Evolutionary conservation across 2,888 invertebrate species (phyloP).

Genomic region (Zootermopsis nevadensis): DNA sequence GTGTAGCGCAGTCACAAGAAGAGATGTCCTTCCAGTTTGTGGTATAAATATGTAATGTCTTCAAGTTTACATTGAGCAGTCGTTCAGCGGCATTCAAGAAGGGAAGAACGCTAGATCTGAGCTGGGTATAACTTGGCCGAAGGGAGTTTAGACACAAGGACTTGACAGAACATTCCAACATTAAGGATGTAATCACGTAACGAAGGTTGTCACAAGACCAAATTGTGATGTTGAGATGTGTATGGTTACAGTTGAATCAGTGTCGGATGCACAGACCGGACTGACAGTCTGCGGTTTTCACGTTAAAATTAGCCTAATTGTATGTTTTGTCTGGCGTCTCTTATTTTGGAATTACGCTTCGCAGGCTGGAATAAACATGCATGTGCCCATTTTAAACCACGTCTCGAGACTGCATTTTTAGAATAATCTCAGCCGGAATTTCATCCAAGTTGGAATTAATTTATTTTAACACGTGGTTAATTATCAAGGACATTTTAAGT

Average conservation of each 20-base stretch:
- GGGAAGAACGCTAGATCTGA: neutral
- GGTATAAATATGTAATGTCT: neutral
- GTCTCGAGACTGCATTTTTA: neutral
- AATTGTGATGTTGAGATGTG: too few species aligned
- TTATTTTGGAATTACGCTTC: neutral
- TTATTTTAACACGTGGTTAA: neutral
- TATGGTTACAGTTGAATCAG: too few species aligned
- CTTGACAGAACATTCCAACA: too few species aligned
- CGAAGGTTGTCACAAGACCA: too few species aligned
- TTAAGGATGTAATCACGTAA: too few species aligned
- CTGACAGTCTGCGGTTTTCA: neutral
- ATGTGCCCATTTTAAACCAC: neutral
- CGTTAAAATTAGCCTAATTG: neutral
- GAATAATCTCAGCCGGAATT: neutral
- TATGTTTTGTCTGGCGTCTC: neutral
- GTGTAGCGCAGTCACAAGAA: neutral
- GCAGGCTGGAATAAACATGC: neutral
- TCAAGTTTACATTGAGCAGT: too few species aligned
- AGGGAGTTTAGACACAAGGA: neutral
- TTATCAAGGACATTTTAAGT: neutral
- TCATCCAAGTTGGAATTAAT: neutral
- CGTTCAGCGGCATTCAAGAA: neutral
- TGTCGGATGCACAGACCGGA: neutral
- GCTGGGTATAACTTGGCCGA: slow-evolving; percentile 17
- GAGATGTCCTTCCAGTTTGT: neutral